A percentile compares a stretch with the other conserved stretches of the same genome.
phyloP scores from a whole-genome alignment of 2,113 vertebrate genomes.

The Pseudonaja textilis region DNA sequence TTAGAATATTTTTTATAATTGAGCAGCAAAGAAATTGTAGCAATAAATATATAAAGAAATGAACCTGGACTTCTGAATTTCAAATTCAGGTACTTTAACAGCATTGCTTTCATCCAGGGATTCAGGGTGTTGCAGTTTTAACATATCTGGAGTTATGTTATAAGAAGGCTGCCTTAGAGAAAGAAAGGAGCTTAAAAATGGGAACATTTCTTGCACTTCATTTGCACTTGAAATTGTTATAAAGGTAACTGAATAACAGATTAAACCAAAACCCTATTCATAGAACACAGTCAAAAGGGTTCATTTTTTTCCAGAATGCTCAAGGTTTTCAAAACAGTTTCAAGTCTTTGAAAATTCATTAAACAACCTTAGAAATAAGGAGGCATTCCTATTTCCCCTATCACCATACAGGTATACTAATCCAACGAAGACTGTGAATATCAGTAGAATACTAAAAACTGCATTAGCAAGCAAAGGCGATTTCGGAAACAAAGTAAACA shows the following conservation, averaged over 20 bases:
- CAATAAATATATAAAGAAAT: neutral
- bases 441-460: neutral
- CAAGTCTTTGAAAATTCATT: neutral
- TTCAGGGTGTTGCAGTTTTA: neutral
- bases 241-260: neutral
- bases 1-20: neutral
- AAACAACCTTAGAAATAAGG: too few relatives aligned
- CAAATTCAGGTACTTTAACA: neutral
- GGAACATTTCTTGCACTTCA: neutral
- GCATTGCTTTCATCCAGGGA: neutral
- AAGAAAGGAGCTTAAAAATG: neutral
- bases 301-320: too few relatives aligned
- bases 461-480: neutral
- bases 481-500: constrained; percentile 1
- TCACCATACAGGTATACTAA: neutral
- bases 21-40: neutral
- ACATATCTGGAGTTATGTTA: neutral
- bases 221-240: neutral
- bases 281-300: neutral
- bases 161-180: neutral
- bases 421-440: neutral
- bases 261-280: neutral
- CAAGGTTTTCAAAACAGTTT: neutral
- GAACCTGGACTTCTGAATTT: neutral
- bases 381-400: too few relatives aligned